Conservation (phyloP, 2,888 invertebrate species). For the Campopleginae sp. region DNA sequence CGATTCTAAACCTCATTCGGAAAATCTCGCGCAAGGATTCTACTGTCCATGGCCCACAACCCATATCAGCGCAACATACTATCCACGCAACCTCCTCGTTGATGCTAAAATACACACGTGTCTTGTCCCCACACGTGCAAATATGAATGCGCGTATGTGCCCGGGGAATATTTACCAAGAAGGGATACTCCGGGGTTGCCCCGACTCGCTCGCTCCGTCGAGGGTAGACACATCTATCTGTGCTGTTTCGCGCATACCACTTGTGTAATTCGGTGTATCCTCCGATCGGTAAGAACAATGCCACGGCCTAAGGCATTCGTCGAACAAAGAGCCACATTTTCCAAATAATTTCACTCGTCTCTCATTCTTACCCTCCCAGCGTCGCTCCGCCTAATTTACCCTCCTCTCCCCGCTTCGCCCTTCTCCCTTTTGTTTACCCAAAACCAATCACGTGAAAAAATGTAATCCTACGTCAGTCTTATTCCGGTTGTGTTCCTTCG, state of each 20-base stretch:
- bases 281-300: slow-evolving; percentile 66
- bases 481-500: slow-evolving; percentile 39
- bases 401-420: slow-evolving; percentile 23
- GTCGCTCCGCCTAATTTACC: slow-evolving; percentile 50
- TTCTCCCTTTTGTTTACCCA: slow-evolving; percentile 73
- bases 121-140: slow-evolving; percentile 51
- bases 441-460: slow-evolving; percentile 72
- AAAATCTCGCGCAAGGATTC: slow-evolving; percentile 28
- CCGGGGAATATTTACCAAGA: slow-evolving; percentile 41
- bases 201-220: slow-evolving; percentile 20
- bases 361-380: slow-evolving; percentile 41
- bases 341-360: slow-evolving; percentile 80
- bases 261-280: slow-evolving; percentile 62
- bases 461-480: slow-evolving; percentile 64
- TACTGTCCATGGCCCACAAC: background rate
- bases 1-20: background rate
- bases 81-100: background rate
- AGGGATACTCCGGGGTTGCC: background rate
- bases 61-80: background rate
- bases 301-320: slow-evolving; percentile 48
- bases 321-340: slow-evolving; percentile 71
- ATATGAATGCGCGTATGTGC: slow-evolving; percentile 54
- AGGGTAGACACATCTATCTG: slow-evolving; percentile 37
- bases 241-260: slow-evolving; percentile 61
- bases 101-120: slow-evolving; percentile 53